Evolutionary conservation across 1,140 invertebrate genomes (phyloP).

Genomic region (Drosophila lacertosa): DNA sequence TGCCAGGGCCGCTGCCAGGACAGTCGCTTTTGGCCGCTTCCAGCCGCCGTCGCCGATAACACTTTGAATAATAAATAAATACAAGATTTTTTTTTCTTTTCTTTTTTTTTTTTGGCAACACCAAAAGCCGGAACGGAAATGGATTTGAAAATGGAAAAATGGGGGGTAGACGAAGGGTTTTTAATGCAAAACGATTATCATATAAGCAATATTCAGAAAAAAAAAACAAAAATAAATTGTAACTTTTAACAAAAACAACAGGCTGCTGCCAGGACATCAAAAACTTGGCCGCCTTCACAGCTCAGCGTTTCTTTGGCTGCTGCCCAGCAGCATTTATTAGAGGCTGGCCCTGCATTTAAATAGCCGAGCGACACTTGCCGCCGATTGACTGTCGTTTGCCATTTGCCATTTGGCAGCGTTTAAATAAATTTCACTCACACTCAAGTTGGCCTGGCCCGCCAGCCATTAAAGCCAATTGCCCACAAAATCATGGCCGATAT

Average conservation of each 20-base stretch:
- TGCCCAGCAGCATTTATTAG: constrained; percentile 53
- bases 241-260: constrained; percentile 18
- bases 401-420: constrained; percentile 77
- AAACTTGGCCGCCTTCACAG: constrained; percentile 11
- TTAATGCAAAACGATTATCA: constrained; percentile 80
- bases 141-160: constrained; percentile 60
- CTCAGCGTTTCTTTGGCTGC: neutral
- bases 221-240: constrained; percentile 79
- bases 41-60: constrained; percentile 62
- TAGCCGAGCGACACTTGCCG: constrained; percentile 61
- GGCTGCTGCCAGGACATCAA: neutral
- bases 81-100: constrained; percentile 43
- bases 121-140: constrained; percentile 35
- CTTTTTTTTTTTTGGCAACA: constrained; percentile 29
- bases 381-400: constrained; percentile 59
- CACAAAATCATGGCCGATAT: constrained; percentile 82
- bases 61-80: constrained; percentile 83
- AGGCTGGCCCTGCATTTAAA: constrained; percentile 45
- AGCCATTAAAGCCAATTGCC: constrained; percentile 81
- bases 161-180: constrained; percentile 57
- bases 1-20: constrained; percentile 46
- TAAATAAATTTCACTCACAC: constrained; percentile 73
- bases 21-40: constrained; percentile 18
- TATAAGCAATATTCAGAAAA: constrained; percentile 80
- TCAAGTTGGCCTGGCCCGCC: constrained; percentile 17